Base-by-base conservation (phyloP, 2,888 invertebrate species). In the Drosophila limbata region DNA sequence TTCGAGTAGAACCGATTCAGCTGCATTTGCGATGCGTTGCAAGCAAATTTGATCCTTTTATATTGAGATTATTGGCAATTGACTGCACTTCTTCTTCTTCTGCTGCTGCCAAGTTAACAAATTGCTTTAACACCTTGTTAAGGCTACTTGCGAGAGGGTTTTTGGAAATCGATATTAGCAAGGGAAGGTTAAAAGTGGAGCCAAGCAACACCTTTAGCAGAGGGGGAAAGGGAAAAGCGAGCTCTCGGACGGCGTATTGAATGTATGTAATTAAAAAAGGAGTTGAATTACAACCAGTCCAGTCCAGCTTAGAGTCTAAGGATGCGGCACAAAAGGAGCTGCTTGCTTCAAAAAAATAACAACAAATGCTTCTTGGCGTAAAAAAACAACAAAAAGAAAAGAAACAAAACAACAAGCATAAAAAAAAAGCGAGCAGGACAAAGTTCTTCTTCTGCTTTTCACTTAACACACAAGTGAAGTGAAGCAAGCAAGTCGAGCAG, bases 101-200 rank as follows among this genome's bases (percentile, higher is more conserved):
- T n/a, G n/a, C 35, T n/a, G 39, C 61, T 59, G 57, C 44, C 61
- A 65, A 48, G 61, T 66, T 79, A 64, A 81, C 87, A 84, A 85
- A 88, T 77, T 84, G 87, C 69, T 85, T 85, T 79, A 88, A 85
- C 85, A 88, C 89, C 88, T 88, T 88, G 76, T 74, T 80, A 35
- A n/a, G 55, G 52, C 66, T 73, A 74, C 39, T 28, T 51, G 42
- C 25, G 25, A 31, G 40, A 40, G 40, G 60, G 31, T 33, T 47
- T 47, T 81, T 50, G 89, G 74, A 89, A 86, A 89, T 89, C 89
- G 89, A 86, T 86, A 86, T 89, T 77, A 63, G 66, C 50, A 15
- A 45, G 68, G 72, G 75, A 80, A 78, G 84, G 75, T 74, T 79
- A 72, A 72, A 61, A 40, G 35, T 65, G 60, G 17, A 59, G 67